phyloP scores from a whole-genome alignment of 2,113 vertebrate species.

The Spilogale gracilis region DNA sequence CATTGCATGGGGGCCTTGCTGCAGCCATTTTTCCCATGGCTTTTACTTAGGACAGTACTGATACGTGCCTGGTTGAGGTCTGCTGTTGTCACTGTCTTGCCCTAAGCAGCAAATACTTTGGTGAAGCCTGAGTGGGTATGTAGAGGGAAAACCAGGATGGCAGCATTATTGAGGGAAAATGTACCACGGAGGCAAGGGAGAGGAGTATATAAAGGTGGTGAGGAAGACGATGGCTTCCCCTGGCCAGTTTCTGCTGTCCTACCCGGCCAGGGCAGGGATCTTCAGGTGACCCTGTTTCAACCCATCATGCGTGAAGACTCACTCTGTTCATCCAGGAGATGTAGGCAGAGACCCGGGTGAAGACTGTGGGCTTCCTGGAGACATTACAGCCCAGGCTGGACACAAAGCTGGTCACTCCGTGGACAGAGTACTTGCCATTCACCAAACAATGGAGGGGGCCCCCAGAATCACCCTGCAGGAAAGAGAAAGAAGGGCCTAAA shows the following conservation, averaged over 20 bases:
- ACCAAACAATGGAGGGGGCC: constrained; percentile 93
- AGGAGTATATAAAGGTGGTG: background rate
- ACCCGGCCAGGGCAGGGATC: background rate
- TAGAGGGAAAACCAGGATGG: background rate
- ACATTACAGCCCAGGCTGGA: constrained; percentile 91
- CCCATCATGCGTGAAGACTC: constrained; percentile 70
- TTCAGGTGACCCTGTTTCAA: background rate
- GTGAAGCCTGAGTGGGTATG: background rate
- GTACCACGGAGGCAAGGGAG: background rate
- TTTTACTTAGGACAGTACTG: background rate
- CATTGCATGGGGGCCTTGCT: background rate
- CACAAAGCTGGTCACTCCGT: constrained; percentile 95
- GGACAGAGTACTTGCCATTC: constrained; percentile 89
- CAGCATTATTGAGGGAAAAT: background rate
- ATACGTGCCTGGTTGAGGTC: background rate
- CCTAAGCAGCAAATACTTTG: background rate
- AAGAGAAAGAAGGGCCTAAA: background rate
- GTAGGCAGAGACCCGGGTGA: constrained; percentile 94
- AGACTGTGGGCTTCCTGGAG: constrained; percentile 92
- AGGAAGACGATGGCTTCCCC: background rate
- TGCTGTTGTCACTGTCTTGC: background rate
- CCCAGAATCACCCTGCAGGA: constrained; percentile 92
- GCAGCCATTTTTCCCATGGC: background rate
- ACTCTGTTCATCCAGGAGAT: constrained; percentile 92
- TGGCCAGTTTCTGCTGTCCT: background rate